Evolutionary conservation across 2,888 invertebrate species (phyloP).

Genomic region (Pogonocherus hispidulus): DNA sequence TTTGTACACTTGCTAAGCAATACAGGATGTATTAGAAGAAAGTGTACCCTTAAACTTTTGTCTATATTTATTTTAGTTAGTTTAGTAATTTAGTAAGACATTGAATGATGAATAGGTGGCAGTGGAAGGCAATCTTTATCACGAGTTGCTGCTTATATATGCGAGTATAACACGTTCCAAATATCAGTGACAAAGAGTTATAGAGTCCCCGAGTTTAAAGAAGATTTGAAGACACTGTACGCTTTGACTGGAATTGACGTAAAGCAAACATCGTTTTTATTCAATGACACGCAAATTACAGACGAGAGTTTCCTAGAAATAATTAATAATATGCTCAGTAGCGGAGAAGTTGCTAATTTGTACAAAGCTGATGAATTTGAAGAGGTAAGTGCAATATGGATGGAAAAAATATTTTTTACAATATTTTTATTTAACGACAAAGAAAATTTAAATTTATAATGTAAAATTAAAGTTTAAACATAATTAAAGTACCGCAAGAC

Average conservation of each 20-base stretch:
- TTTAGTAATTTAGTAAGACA: no score
- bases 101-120: conserved; percentile 72
- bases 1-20: no score
- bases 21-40: no score
- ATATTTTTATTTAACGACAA: no score
- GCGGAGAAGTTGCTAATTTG: conserved; percentile 90
- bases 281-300: conserved; percentile 88
- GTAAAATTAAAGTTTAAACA: no score
- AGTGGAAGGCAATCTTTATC: conserved; percentile 88
- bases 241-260: conserved; percentile 81
- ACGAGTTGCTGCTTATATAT: conserved; percentile 83
- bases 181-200: conserved; percentile 87
- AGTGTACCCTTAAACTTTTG: no score
- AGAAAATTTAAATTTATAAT: no score
- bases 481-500: no score
- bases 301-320: conserved; percentile 90
- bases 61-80: no score
- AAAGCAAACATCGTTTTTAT: conserved; percentile 84
- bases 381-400: conserved; percentile 75
- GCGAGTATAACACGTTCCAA: conserved; percentile 83
- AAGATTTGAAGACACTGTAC: conserved; percentile 85
- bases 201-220: conserved; percentile 81
- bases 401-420: no score
- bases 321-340: conserved; percentile 89
- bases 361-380: conserved; percentile 91